Evolutionary conservation across 1,140 invertebrate genomes (phyloP).

Genomic region (Aricia agestis): DNA sequence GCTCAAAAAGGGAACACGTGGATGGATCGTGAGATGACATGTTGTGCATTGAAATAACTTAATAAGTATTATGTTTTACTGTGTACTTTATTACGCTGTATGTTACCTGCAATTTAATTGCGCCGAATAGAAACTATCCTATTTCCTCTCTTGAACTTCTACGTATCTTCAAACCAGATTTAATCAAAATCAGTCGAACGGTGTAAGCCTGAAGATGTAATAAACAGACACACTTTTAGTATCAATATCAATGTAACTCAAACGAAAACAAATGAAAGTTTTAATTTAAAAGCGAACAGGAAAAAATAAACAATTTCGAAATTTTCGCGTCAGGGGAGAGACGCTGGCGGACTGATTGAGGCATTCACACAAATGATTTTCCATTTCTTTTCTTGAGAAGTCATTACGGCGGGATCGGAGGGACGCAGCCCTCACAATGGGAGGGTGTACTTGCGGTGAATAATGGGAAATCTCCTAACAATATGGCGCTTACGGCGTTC

Average conservation of each 20-base stretch:
- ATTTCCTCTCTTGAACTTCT: too few relatives aligned
- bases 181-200: too few relatives aligned
- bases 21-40: not conserved
- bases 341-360: not conserved
- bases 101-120: too few relatives aligned
- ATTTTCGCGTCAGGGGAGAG: not conserved
- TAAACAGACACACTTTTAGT: not conserved
- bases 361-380: conserved; percentile 6
- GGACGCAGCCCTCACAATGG: conserved; percentile 18
- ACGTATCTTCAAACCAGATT: too few relatives aligned
- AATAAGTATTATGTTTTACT: too few relatives aligned
- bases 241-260: not conserved
- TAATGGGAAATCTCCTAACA: conserved; percentile 28
- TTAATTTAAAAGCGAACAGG: not conserved
- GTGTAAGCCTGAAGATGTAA: too few relatives aligned
- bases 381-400: conserved; percentile 8
- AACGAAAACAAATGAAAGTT: not conserved
- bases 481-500: conserved; percentile 7
- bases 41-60: not conserved
- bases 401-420: conserved; percentile 17
- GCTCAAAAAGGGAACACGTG: not conserved
- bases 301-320: not conserved
- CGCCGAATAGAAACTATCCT: too few relatives aligned
- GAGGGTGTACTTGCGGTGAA: conserved; percentile 21
- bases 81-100: too few relatives aligned